Conservation (phyloP, 2,888 invertebrate genomes). For the Catocala fraxini region DNA sequence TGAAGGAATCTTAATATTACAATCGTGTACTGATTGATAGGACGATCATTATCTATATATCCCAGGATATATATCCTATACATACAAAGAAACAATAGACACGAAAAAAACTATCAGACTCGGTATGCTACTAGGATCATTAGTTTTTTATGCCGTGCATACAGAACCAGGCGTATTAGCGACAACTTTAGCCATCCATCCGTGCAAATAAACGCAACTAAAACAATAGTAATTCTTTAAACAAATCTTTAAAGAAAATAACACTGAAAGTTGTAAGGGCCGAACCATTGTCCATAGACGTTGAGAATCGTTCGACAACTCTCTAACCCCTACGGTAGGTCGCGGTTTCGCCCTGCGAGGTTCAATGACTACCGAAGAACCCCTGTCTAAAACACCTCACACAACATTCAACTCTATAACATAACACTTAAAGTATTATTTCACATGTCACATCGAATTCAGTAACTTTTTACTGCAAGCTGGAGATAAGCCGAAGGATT, state of each 20-base stretch:
- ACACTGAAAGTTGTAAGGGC: not conserved
- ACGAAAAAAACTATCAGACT: no score
- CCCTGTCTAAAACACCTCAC: conserved; percentile 55
- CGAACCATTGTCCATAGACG: conserved; percentile 21
- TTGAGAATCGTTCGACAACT: conserved; percentile 62
- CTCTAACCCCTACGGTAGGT: conserved; percentile 78
- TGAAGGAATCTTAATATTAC: no score
- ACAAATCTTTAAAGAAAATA: conserved; percentile 2
- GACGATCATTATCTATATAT: no score
- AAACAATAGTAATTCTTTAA: not conserved
- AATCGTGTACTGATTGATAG: no score
- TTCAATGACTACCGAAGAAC: conserved; percentile 75
- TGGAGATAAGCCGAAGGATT: conserved; percentile 82
- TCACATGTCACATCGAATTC: conserved; percentile 36
- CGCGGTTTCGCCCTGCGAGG: conserved; percentile 75
- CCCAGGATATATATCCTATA: no score
- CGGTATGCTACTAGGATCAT: no score
- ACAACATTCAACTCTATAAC: conserved; percentile 50
- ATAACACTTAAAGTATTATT: conserved; percentile 39
- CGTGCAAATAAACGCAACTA: not conserved
- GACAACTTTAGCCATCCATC: no score
- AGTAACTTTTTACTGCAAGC: conserved; percentile 74
- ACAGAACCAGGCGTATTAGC: no score
- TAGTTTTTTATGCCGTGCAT: no score
- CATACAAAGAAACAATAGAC: no score